Evolutionary conservation across 2,113 vertebrate species (phyloP), one percentile per base, ranked within the genome.

Genomic region (Jaculus jaculus): DNA sequence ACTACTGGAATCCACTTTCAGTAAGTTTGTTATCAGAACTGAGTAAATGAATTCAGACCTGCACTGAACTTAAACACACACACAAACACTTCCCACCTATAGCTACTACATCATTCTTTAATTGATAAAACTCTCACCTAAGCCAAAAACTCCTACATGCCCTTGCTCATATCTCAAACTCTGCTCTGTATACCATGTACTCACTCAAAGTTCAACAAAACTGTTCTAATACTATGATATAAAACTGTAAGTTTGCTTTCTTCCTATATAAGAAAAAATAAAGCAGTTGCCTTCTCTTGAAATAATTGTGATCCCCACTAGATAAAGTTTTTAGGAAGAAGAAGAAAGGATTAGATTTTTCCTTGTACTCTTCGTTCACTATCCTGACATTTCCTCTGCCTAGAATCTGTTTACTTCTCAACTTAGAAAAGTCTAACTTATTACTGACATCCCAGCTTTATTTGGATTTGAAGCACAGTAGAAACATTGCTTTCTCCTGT

Each of bases 161-260:
- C 17, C 34, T 63, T 37, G 4, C 39, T 26, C 21, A 28, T 3
- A 66, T 7, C 32, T 60, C 15, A 69, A 7, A 10, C 24, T 7
- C 1, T 66, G 2, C 5, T 87, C 47, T 60, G 0, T 42, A 17
- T 69, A 9, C 7, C 13, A 47, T 68, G 2, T 4, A 63, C 12
- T 87, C 65, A 73, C 13, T 16, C 20, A 91, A 71, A 34, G 42
- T 32, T 86, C 42, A 78, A 73, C 84, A 81, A 71, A 65, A 24
- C 20, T 26, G 5, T 54, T 47, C n/a, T 54, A n/a, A 23, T 60
- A 23, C 5, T 83, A 2, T 58, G 23, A 3, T 65, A 28, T 16
- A 2, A n/a, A 66, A 32, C 28, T n/a, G 32, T 32, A 58, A 30
- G 20, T 78, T 58, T 2, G 5, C 65, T 66, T 66, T 30, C 37